Percentiles rank a stretch among this genome's conserved stretches.
These are phyloP conservation scores for Daubentonia madagascariensis DNA, from an alignment of 2,113 vertebrate genomes.

Conservation along the genomic window DNA sequence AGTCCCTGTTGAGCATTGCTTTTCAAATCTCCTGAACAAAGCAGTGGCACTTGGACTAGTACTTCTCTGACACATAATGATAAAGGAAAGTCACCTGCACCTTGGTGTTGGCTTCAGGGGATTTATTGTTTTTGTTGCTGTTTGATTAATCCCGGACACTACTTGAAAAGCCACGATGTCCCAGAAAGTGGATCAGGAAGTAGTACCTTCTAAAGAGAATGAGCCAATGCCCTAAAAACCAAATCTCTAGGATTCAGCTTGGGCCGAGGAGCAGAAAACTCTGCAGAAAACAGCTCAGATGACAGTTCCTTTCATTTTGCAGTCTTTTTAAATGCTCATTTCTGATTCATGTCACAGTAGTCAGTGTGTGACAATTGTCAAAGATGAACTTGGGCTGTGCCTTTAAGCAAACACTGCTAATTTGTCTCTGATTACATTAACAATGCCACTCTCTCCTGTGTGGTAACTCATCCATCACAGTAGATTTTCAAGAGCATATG, in stretches of 20 bases:
- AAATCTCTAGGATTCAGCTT: background rate
- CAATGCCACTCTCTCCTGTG: too few species aligned
- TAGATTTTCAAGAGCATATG: background rate
- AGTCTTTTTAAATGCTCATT: background rate
- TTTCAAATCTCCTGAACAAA: background rate
- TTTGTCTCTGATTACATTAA: background rate
- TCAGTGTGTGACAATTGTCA: background rate
- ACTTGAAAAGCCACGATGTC: background rate
- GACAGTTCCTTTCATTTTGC: background rate
- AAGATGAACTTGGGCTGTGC: background rate
- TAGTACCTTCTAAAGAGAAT: background rate
- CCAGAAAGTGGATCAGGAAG: background rate
- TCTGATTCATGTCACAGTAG: constrained; percentile 4
- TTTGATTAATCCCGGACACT: background rate
- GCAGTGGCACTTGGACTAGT: background rate
- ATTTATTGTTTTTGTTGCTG: background rate
- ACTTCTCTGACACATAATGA: background rate
- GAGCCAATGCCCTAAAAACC: background rate
- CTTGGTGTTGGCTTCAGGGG: background rate
- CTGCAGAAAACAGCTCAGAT: background rate
- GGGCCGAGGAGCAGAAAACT: background rate
- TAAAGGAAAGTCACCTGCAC: background rate
- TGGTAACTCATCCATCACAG: background rate
- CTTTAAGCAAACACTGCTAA: background rate
- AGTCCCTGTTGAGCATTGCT: background rate